Conservation (phyloP, 2,888 invertebrate species). For the Pegoplata infirma region DNA sequence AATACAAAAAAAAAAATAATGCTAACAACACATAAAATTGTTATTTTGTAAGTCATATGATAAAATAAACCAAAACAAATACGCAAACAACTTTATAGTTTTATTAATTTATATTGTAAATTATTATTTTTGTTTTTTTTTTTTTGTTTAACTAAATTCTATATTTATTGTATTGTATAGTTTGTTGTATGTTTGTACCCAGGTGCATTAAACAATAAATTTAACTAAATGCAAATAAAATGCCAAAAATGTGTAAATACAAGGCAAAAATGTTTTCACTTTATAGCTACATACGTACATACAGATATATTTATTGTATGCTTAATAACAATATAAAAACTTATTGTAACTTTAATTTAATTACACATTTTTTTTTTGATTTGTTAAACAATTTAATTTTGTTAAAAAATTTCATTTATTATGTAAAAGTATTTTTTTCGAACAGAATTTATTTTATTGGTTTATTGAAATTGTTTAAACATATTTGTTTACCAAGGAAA, state of each 20-base stretch:
- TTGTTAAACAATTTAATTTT: background rate
- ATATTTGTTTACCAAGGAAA: too few relatives aligned
- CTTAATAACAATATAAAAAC: background rate
- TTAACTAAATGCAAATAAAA: conserved; percentile 43
- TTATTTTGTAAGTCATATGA: background rate
- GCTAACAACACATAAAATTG: background rate
- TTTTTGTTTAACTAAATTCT: background rate
- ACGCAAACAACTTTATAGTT: background rate
- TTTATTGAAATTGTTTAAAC: background rate
- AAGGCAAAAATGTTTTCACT: conserved; percentile 14
- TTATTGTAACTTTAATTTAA: background rate
- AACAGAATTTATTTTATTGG: too few relatives aligned
- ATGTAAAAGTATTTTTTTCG: too few relatives aligned
- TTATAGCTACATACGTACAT: too few relatives aligned
- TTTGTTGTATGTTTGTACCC: conserved; percentile 1
- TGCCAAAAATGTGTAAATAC: conserved; percentile 41
- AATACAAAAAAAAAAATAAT: too few relatives aligned
- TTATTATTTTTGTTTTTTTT: background rate
- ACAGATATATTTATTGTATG: conserved; percentile 13
- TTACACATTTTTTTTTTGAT: background rate
- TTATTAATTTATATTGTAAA: background rate
- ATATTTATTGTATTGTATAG: background rate
- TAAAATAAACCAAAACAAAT: background rate
- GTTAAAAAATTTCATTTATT: too few relatives aligned
- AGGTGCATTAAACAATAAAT: conserved; percentile 40